Evolutionary conservation across 2,888 invertebrate species (phyloP).

Genomic region (Torymus auratus): DNA sequence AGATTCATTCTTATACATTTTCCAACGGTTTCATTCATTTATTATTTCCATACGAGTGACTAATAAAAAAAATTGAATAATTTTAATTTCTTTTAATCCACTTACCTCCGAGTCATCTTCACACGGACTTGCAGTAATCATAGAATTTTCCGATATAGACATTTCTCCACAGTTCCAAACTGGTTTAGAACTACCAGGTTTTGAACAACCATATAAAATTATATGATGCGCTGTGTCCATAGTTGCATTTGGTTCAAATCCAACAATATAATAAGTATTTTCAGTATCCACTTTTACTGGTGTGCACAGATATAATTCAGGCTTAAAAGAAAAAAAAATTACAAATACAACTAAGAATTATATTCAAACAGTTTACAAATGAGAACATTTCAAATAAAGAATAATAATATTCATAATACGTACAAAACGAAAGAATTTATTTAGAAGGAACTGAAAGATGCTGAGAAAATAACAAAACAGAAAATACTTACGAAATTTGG

Average conservation of each 20-base stretch:
- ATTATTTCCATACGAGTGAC: too few species aligned
- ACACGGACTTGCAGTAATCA: constrained; percentile 85
- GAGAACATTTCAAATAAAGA: neutral
- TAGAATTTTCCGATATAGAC: constrained; percentile 79
- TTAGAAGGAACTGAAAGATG: too few species aligned
- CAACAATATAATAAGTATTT: constrained; percentile 90
- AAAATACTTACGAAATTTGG: constrained; percentile 84
- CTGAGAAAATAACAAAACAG: neutral
- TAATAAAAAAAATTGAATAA: neutral
- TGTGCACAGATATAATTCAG: constrained; percentile 94
- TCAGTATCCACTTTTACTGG: constrained; percentile 89
- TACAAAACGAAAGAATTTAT: constrained; percentile 1
- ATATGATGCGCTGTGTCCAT: constrained; percentile 96
- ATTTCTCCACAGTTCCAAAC: constrained; percentile 98
- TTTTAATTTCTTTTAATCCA: neutral
- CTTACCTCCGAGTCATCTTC: constrained; percentile 83
- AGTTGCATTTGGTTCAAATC: constrained; percentile 94
- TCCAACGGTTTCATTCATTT: too few species aligned
- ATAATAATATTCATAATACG: neutral
- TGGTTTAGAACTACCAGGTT: constrained; percentile 84
- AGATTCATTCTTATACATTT: too few species aligned
- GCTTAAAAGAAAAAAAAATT: constrained; percentile 78
- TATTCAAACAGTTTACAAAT: neutral
- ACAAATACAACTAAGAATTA: constrained; percentile 78
- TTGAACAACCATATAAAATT: constrained; percentile 92